Evolutionary conservation across 2,113 vertebrate genomes (phyloP), one percentile per base, ranked within the genome.

Genomic region (Sturnira hondurensis): DNA sequence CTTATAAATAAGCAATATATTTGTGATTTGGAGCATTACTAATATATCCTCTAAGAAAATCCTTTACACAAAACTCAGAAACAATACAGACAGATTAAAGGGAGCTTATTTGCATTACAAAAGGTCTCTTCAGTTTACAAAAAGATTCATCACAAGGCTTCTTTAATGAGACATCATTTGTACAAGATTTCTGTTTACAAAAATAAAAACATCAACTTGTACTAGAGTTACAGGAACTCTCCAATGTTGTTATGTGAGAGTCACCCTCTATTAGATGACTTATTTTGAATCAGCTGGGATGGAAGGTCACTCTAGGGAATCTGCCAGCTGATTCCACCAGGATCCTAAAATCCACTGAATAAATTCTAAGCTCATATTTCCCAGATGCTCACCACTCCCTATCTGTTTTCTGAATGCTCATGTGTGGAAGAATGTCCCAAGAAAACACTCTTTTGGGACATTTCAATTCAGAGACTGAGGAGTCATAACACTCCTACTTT

Each of bases 71-170:
- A 88, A 96, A 78, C 74, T 89, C 54, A 83, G 70, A 89, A 91
- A 95, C 41, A 93, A 87, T 92, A 10, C 1, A 28, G 45, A 45
- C 31, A 92, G 45, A 94, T 86, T 86, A 82, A 50, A 68, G n/a
- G 54, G 28, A 67, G 19, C 43, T 92, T 96, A 92, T 93, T 91
- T 92, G 65, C 70, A 91, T 93, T 38, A 63, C 43, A 97, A 95
- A 94, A 81, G 67, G 47, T 41, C 76, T 70, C 38, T 82, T 93
- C 4, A 12, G 33, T 89, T 94, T 82, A 74, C 33, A 17, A 52
- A 89, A 93, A 10, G 38, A 78, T 92, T 95, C 38, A 56, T 50
- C 63, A 80, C 54, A 63, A 89, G 33, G 5, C 33, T 89, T 89
- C 90, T 93, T 95, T 93, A 94, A 93, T 81, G 81, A 93, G 54